Evolutionary conservation across 2,113 vertebrate species (phyloP), one percentile per base, ranked within the genome.

Genomic region (Podocnemis expansa): DNA sequence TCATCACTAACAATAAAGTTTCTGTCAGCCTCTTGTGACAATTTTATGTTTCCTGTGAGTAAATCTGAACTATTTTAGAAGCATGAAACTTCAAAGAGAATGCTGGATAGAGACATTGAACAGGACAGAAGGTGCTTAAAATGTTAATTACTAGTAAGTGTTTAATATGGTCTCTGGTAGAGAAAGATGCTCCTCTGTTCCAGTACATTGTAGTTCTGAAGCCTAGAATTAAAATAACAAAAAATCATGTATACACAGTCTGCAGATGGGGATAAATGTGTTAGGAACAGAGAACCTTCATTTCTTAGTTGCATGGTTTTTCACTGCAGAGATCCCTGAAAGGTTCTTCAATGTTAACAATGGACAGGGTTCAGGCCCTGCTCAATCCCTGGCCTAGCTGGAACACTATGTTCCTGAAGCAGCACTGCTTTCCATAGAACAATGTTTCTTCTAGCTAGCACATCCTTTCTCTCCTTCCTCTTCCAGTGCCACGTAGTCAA

Each of bases 191-290:
- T 90, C 29, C 90, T 31, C 85, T 85, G 49, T 58, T 1, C 0
- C 58, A 58, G 82, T 89, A 91, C 88, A 2, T 1, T 58, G 22
- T 3, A 88, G 75, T 6, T 54, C 78, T 91, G 78, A 85, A 80
- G 38, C 45, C 76, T 78, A 88, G 81, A 86, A 82, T 19, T 82
- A 80, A 85, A 80, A 67, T 45, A 86, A 89, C 52, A 95, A 87
- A 94, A 95, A 89, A 25, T n/a, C 43, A 85, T 0, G 0, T 11
- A 25, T 7, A n/a, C 63, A 91, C 24, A 78, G 25, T 82, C 80
- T 89, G 80, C 80, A 85, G 83, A 55, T 92, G 89, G 92, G 83
- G 94, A 94, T 49, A 91, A 95, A 92, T 29, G 45, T 84, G 83
- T 93, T 90, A 93, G 1, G 49, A 87, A 80, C 10, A 95, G 34